Base-by-base conservation (phyloP, 2,113 vertebrate genomes). In the Brachyhypopomus gauderio region DNA sequence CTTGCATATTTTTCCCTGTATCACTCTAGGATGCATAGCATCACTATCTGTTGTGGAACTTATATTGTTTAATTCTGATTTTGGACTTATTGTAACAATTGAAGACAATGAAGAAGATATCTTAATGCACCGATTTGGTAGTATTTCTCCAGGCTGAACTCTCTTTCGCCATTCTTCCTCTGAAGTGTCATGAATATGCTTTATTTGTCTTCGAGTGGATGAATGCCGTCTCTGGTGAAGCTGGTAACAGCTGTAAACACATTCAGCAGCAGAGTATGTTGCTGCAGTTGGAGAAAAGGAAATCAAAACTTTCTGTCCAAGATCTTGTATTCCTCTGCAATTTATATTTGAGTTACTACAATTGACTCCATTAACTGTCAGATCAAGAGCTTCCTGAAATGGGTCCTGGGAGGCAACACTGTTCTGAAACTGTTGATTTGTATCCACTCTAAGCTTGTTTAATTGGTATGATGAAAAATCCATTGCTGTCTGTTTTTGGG, bases 401-500 rank as follows among this genome's bases (percentile, higher is more conserved):
- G 89, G 83, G n/a, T 95, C 93, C 79, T 92, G 91, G 83, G 90
- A 85, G 60, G 77, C 19, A 82, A 58, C 72, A 86, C 19, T n/a
- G 0, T 3, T 85, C 80, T 92, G 90, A 38, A 85, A 73, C 27
- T 93, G 92, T 80, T 92, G 88, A 75, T 85, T 86, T 69, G 94
- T 91, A 90, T 95, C 94, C 79, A 95, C 92, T 88, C 93, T 95
- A 76, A 96, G 90, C 87, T 96, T 97, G 86, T 96, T 94, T 88
- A 96, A 90, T 83, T 88, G 93, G 85, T 96, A 95, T 55, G 89
- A 91, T 69, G 95, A 95, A 79, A 98, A 95, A 89, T 98, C 95
- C 77, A 96, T 63, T 0, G 90, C 91, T 48, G 93, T 92, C 73
- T 95, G 94, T 55, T 85, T 91, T 85, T 95, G 95, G 75, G 86